Conservation (phyloP, 2,888 invertebrate species). For the Thereva unica region DNA sequence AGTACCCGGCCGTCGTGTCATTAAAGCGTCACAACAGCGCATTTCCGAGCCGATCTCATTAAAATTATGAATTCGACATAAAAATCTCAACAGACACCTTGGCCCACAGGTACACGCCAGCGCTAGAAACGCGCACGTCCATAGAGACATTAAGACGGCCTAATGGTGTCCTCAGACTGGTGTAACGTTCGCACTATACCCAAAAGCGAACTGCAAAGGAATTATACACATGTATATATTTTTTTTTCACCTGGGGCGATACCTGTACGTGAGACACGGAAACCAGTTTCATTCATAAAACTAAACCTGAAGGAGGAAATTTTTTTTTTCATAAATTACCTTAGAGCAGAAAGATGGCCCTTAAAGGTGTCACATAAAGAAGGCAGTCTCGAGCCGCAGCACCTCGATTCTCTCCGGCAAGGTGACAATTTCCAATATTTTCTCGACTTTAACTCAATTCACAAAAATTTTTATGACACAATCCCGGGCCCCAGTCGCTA, state of each 20-base stretch:
- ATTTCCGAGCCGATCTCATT: conserved; percentile 27
- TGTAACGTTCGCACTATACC: not conserved
- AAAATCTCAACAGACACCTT: conserved; percentile 36
- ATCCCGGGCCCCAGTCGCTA: conserved; percentile 11
- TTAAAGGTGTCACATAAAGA: conserved; percentile 22
- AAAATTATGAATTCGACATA: conserved; percentile 40
- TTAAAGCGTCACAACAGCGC: conserved; percentile 28
- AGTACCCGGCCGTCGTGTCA: not conserved
- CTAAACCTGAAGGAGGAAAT: not conserved
- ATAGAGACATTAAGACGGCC: conserved; percentile 34
- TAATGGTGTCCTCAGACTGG: conserved; percentile 28
- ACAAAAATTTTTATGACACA: conserved; percentile 31
- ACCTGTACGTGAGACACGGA: not conserved
- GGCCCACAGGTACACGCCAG: conserved; percentile 4
- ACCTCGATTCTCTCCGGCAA: conserved; percentile 2
- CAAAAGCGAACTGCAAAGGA: not conserved
- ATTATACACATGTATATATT: not conserved
- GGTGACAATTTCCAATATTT: conserved; percentile 32
- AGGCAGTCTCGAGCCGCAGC: not conserved
- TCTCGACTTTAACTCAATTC: conserved; percentile 14
- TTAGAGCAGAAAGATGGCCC: conserved; percentile 5
- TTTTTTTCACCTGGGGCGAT: too few species aligned
- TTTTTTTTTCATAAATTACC: conserved; percentile 28
- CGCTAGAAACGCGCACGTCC: not conserved
- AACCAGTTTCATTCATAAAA: conserved; percentile 39